phyloP scores from a whole-genome alignment of 2,797 vertebrate genomes.

The Onychomys arenicola region DNA sequence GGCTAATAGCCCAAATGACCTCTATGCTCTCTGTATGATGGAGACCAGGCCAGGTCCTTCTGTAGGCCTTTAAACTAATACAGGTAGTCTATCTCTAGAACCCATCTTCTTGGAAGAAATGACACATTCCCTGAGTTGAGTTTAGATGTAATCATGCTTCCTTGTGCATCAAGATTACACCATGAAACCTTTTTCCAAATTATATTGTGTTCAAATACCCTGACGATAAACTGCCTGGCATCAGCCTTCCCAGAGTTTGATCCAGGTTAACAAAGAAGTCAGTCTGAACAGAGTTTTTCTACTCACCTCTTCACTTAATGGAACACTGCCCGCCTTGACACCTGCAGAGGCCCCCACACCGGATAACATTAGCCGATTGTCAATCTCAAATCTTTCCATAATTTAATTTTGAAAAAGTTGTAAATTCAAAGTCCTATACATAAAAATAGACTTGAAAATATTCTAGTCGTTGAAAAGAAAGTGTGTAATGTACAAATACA shows the following conservation, averaged over 20 bases:
- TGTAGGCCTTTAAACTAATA: background rate
- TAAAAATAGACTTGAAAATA: background rate
- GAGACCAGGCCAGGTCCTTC: background rate
- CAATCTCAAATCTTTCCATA: background rate
- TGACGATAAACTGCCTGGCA: background rate
- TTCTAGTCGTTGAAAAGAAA: background rate
- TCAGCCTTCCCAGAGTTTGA: background rate
- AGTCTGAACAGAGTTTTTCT: background rate
- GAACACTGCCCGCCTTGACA: background rate
- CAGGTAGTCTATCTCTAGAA: background rate
- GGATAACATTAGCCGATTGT: background rate
- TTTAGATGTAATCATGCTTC: background rate
- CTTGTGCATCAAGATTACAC: background rate
- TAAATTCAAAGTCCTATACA: background rate
- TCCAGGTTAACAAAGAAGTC: background rate
- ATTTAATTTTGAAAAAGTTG: background rate
- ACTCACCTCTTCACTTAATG: background rate
- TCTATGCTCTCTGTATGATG: background rate
- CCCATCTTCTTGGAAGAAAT: background rate
- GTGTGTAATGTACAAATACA: background rate
- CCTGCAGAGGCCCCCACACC: background rate
- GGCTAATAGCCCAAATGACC: background rate
- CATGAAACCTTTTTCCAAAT: background rate
- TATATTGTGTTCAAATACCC: background rate
- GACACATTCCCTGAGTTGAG: background rate